Conservation (phyloP, 2,888 invertebrate species). For the Eupithecia abbreviata region DNA sequence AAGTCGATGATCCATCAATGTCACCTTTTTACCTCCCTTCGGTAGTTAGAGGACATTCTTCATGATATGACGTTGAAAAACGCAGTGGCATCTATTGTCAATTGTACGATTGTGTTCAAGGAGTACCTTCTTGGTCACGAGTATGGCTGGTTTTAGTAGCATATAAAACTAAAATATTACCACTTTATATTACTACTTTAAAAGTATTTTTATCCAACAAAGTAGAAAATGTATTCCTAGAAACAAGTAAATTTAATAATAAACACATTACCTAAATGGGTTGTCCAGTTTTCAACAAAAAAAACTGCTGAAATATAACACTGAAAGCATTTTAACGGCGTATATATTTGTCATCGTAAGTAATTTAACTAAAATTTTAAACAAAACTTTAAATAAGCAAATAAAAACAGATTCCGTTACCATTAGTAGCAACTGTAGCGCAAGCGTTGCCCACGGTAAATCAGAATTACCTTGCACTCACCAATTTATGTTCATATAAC, state of each 20-base stretch:
- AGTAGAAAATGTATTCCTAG: not conserved
- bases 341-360: not conserved
- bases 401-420: constrained; percentile 20
- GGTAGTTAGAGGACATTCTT: constrained; percentile 44
- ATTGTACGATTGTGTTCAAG: not conserved
- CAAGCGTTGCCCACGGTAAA: constrained; percentile 35
- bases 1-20: constrained; percentile 69
- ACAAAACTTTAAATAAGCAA: constrained; percentile 21
- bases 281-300: not conserved
- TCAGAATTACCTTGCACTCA: constrained; percentile 47
- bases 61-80: constrained; percentile 19
- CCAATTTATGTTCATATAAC: constrained; percentile 49
- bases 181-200: not conserved
- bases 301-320: not conserved
- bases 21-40: constrained; percentile 55
- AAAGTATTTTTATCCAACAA: not conserved
- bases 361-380: constrained; percentile 5
- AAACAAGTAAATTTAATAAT: not conserved
- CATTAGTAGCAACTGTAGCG: constrained; percentile 28
- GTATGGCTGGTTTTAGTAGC: not conserved
- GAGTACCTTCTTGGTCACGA: not conserved
- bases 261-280: not conserved
- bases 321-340: not conserved
- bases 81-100: constrained; percentile 12
- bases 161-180: not conserved